Conservation (phyloP, 2,113 vertebrate species). For the Chamaetylas fuelleborni region DNA sequence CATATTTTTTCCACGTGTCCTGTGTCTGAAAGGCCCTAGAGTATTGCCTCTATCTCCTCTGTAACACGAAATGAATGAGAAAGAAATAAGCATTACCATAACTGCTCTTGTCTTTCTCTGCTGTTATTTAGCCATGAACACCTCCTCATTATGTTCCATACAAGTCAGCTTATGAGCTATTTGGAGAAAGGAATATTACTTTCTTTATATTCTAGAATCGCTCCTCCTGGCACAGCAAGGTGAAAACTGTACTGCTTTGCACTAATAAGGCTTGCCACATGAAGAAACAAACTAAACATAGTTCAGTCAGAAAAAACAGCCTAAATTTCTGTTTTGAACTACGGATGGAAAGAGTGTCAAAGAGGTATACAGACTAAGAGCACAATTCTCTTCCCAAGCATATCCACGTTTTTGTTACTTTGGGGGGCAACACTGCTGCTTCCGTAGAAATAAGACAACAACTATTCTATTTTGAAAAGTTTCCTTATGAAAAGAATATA, state of each 20-base stretch:
- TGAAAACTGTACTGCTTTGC: neutral
- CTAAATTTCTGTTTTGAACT: neutral
- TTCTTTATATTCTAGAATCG: neutral
- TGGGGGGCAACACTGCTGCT: neutral
- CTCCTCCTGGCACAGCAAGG: neutral
- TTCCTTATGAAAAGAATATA: neutral
- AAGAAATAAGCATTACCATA: neutral
- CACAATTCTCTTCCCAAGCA: neutral
- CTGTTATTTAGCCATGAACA: neutral
- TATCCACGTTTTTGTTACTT: neutral
- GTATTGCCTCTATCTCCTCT: neutral
- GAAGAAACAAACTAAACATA: neutral
- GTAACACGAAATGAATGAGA: neutral
- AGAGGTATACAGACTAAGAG: neutral
- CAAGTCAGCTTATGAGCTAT: neutral
- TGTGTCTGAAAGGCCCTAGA: neutral
- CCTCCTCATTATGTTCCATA: neutral
- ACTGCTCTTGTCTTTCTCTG: neutral
- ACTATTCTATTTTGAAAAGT: neutral
- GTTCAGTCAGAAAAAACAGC: neutral
- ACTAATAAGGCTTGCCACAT: neutral
- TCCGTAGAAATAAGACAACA: neutral
- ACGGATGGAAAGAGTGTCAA: neutral
- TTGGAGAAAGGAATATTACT: neutral
- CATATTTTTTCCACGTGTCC: neutral